A percentile compares a stretch with the other conserved stretches of the same genome.
phyloP scores from a whole-genome alignment of 2,888 invertebrate genomes.

The Coecobrya sp. region DNA sequence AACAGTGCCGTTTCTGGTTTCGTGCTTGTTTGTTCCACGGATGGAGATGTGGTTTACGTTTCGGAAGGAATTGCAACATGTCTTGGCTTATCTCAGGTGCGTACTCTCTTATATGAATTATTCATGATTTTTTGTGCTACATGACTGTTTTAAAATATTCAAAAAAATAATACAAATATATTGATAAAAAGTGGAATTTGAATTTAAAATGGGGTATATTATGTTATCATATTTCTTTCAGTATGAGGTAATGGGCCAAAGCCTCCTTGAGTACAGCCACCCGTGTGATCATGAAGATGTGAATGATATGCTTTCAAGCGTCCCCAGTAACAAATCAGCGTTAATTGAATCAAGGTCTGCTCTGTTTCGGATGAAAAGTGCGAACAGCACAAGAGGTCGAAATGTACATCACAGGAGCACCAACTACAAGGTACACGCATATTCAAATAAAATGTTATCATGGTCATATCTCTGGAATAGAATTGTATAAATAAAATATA shows the following conservation, averaged over 20 bases:
- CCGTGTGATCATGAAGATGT: slow-evolving; percentile 98
- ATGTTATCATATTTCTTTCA: slow-evolving; percentile 87
- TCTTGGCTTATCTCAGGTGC: slow-evolving; percentile 91
- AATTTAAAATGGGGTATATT: slow-evolving; percentile 10
- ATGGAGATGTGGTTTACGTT: slow-evolving; percentile 97
- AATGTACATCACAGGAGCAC: slow-evolving; percentile 98
- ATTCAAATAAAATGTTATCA: neutral
- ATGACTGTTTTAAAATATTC: too few species aligned
- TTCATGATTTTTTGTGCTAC: neutral
- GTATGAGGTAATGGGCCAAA: slow-evolving; percentile 98
- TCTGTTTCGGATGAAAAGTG: slow-evolving; percentile 96
- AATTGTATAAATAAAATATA: neutral
- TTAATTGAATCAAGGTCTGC: slow-evolving; percentile 89
- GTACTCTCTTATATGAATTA: neutral
- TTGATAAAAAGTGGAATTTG: neutral
- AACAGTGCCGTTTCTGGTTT: slow-evolving; percentile 97
- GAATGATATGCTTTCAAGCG: slow-evolving; percentile 86
- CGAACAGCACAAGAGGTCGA: slow-evolving; percentile 97
- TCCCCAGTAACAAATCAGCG: slow-evolving; percentile 79
- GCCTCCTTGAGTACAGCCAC: slow-evolving; percentile 97
- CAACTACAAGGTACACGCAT: slow-evolving; percentile 93
- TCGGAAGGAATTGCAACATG: slow-evolving; percentile 97
- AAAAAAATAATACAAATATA: too few species aligned
- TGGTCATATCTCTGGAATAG: neutral
- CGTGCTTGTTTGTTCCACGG: slow-evolving; percentile 94